Base-by-base conservation (phyloP, 1,140 invertebrate genomes). In the Cyclargus thomasi region DNA sequence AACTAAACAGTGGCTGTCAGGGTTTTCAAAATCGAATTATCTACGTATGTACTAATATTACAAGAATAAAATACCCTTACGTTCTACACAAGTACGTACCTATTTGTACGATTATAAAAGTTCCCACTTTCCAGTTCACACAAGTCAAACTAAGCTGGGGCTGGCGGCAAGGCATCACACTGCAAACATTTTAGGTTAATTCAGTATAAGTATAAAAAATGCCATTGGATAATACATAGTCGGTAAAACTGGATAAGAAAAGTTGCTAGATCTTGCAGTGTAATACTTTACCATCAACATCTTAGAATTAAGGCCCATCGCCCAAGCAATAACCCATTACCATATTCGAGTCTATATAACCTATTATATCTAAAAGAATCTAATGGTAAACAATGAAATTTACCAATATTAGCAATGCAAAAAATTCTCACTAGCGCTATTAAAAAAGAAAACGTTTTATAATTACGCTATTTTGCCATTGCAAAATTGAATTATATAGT, bases 11-110 rank as follows among this genome's bases (percentile, higher is more conserved):
- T 20, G 18, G 10, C 17, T 20, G 18, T 11, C 17, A 22, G 55
- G 17, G 39, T 16, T 14, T 14, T 47, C 11, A 0, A 47, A 47
- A 11, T 8, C 39, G 8, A 47, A 8, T 14, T 47, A 16, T 47
- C 39, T 47, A 47, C 14, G 10, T 47, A 47, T 8, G 5, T 14
- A 47, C 5, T 47, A 16, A 47, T 47, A 14, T 47, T 16, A 47
- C 14, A 47, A 47, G 0, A 16, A 47, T 16, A 47, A 47, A 47
- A 47, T 47, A 47, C 39, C 39, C 39, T 47, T 47, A 47, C 7
- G 55, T 59, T 59, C 55, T 59, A 59, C 55, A 59, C 55, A 59
- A 7, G 55, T 59, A 59, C 55, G 55, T 59, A 59, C 55, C 55
- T 59, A 20, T 59, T 59, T 59, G 11, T 59, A 59, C 55, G 17